These are phyloP conservation scores for Drosophila glabriapex DNA, from an alignment of 2,888 invertebrate species.

Conservation along the genomic window DNA sequence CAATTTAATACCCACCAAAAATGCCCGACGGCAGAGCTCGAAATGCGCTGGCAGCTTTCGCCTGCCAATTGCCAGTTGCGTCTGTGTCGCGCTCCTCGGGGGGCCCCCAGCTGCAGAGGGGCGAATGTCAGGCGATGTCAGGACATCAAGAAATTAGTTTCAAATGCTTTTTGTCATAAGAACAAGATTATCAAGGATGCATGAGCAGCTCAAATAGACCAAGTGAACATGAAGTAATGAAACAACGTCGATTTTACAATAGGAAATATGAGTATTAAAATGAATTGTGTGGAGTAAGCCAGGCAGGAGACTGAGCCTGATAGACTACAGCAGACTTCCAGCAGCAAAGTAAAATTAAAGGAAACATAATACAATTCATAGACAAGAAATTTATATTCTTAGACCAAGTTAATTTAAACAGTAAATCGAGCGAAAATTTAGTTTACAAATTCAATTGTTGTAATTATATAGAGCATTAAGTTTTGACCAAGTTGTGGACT, in stretches of 20 bases:
- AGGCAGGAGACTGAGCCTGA: background rate
- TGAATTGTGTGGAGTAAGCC: background rate
- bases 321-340: background rate
- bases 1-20: conserved; percentile 68
- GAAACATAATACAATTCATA: background rate
- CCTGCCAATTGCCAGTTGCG: conserved; percentile 19
- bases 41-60: conserved; percentile 55
- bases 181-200: conserved; percentile 20
- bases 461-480: background rate
- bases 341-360: too few relatives aligned
- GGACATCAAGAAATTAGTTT: conserved; percentile 68
- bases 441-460: background rate
- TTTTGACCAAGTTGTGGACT: background rate
- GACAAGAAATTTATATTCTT: background rate
- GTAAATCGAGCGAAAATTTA: background rate
- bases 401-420: background rate
- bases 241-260: background rate
- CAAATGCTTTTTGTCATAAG: conserved; percentile 46
- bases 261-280: background rate
- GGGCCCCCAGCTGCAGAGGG: conserved; percentile 42
- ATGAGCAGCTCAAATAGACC: conserved; percentile 1
- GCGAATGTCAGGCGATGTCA: conserved; percentile 32
- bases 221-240: conserved; percentile 1
- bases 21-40: conserved; percentile 52
- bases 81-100: conserved; percentile 1